Base-by-base conservation (phyloP, 2,888 invertebrate species). In the Epirrhoe tristata region DNA sequence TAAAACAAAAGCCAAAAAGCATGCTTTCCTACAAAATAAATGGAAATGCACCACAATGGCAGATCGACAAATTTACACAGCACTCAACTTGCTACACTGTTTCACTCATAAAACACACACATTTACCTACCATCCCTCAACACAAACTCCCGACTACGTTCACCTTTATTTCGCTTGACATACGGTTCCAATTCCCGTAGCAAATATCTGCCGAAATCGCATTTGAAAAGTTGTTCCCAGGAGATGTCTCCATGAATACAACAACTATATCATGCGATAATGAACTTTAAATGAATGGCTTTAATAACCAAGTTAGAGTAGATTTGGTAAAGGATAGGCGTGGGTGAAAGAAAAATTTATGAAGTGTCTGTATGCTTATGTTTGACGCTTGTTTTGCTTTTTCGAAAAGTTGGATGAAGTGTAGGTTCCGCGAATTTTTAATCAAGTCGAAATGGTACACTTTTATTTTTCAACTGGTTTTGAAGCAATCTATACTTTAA, bases 11-110 rank as follows among this genome's bases (percentile, higher is more conserved):
- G 87, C 87, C 85, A 86, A 83, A 81, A 83, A 83, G 79, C 78
- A 78, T 75, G 75, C 58, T 73, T 81, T 79, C 78, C 79, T 81
- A 81, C 81, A 79, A 84, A 84, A 87, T 86, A 88, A 89, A 86
- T 84, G 85, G 60, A 34, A 83, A 83, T 83, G 86, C 76, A 76
- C 87, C 89, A 79, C 89, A 85, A 85, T 85, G 89, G 87, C 85
- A 86, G 84, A 79, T 85, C 81, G 79, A 88, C 88, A 91, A 93
- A 92, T 93, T 90, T 89, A 88, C 93, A 89, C 86, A 87, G 88
- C 93, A 88, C 92, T 91, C 84, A 80, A 85, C 78, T 82, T 71
- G 89, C 86, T 81, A 91, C 92, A 90, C 85, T 89, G 84, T 89
- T 88, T 87, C 84, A 88, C 86, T 86, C 84, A 83, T 82, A 85